Evolutionary conservation across 2,888 invertebrate genomes (phyloP), one percentile per base, ranked within the genome.

Genomic region (Cephus spinipes): DNA sequence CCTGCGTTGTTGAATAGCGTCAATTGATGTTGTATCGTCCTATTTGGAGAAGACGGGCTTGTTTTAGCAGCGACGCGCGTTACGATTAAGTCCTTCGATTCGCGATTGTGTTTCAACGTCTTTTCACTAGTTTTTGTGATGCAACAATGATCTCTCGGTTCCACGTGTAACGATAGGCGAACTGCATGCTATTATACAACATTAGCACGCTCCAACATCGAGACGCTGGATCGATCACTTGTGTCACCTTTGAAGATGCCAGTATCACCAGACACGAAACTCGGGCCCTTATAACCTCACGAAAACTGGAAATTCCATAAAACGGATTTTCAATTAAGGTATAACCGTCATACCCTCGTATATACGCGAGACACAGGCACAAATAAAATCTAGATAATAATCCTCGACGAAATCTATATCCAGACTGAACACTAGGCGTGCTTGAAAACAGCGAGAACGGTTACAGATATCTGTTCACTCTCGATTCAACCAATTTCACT

Each of bases 131-230:
- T 93, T 97, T 97, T 92, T 97, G 97, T 92, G 97, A 97, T 93
- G 97, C 97, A 93, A 97, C 95, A 93, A 97, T 96, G 92, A 97
- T 97, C 93, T 97, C 97, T 93, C 96, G 95, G 93, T 96, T 97
- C 97, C 97, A 97, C 93, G 96, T 96, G 95, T 96, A 96, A 92
- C 95, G 95, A 94, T 97, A 97, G 93, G 95, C 95, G 95, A 95
- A 96, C 94, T 93, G 93, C 94, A 94, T 94, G 92, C 94, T 94
- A 94, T 92, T 90, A 89, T 89, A 89, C 86, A 91, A 90, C 91
- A 91, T 91, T 89, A 91, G 89, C 85, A 91, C 91, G 83, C 89
- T 91, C 90, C 90, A 90, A 89, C 91, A 91, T 91, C 87, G 89
- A 91, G 90, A 89, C 80, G 89, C 83, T 81, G 85, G 84, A 79